phyloP scores from a whole-genome alignment of 2,797 vertebrate species.

The Rhinella marina region DNA sequence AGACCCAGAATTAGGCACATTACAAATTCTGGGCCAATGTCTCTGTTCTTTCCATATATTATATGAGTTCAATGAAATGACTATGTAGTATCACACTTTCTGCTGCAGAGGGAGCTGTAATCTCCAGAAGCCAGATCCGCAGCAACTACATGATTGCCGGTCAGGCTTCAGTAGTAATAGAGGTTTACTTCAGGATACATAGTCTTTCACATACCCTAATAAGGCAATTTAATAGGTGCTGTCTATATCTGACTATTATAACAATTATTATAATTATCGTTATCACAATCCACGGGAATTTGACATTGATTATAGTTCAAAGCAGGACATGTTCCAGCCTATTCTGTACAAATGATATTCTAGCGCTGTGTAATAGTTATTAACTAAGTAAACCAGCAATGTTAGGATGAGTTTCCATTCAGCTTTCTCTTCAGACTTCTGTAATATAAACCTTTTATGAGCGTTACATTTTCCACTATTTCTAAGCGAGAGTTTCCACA shows the following conservation, averaged over 20 bases:
- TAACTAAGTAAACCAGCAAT: background rate
- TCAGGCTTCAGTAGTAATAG: too few relatives aligned
- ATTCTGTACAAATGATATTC: background rate
- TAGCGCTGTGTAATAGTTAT: background rate
- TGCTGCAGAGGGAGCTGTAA: background rate
- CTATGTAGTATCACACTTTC: too few relatives aligned
- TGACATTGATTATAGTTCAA: background rate
- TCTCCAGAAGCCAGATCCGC: background rate
- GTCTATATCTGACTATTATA: background rate
- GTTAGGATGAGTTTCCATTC: background rate
- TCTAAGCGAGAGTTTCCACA: constrained; percentile 20
- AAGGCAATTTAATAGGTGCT: background rate
- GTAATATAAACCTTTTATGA: background rate
- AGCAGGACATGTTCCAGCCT: background rate
- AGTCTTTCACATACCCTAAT: background rate
- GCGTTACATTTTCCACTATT: constrained; percentile 7
- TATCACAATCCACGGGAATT: background rate
- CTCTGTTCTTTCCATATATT: too few relatives aligned
- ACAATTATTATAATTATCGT: background rate
- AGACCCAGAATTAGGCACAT: too few relatives aligned
- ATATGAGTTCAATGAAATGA: too few relatives aligned
- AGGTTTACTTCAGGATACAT: too few relatives aligned
- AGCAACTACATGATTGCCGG: background rate
- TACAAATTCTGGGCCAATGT: too few relatives aligned
- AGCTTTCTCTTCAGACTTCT: background rate